A percentile compares a stretch with the other conserved stretches of the same genome.
Conservation (phyloP, 64 coral and sea anemone species). For the Montipora foliosa region DNA sequence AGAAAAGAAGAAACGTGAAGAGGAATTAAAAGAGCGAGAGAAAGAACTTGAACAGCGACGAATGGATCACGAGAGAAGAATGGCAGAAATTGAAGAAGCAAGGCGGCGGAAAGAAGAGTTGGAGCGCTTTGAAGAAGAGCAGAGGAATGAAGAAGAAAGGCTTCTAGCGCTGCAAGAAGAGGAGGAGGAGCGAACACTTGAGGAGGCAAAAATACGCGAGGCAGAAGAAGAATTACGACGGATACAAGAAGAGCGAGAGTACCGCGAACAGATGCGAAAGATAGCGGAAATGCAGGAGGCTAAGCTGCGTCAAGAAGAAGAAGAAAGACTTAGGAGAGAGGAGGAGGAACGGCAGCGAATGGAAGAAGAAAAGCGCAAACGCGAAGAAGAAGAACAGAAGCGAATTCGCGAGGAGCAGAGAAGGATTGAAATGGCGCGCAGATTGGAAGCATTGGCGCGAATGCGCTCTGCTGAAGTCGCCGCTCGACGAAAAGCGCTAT, state of each 20-base stretch:
- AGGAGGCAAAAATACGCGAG: slow-evolving; percentile 88
- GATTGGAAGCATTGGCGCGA: slow-evolving; percentile 80
- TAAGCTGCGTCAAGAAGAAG: slow-evolving; percentile 84
- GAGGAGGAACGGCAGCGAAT: slow-evolving; percentile 76
- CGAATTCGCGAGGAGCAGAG: slow-evolving; percentile 73
- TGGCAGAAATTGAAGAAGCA: slow-evolving; percentile 73
- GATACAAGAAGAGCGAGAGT: slow-evolving; percentile 88
- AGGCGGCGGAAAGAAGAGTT: slow-evolving; percentile 73
- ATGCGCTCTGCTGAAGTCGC: slow-evolving; percentile 82
- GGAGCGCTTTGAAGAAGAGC: slow-evolving; percentile 79
- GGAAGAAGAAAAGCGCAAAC: slow-evolving; percentile 75
- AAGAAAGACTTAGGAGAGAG: slow-evolving; percentile 66
- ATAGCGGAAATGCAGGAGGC: slow-evolving; percentile 92
- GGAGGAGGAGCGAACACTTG: slow-evolving; percentile 83
- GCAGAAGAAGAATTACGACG: slow-evolving; percentile 88
- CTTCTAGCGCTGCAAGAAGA: slow-evolving; percentile 58
- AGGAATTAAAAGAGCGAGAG: slow-evolving; percentile 92
- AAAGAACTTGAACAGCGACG: slow-evolving; percentile 79
- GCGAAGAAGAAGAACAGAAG: slow-evolving; percentile 70
- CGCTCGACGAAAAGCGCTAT: slow-evolving; percentile 65
- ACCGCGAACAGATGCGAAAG: slow-evolving; percentile 90
- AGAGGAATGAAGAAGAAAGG: slow-evolving; percentile 82
- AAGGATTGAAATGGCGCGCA: slow-evolving; percentile 81
- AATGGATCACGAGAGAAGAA: slow-evolving; percentile 85
- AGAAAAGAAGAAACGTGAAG: slow-evolving; percentile 88